A percentile compares a stretch with the other conserved stretches of the same genome.
Conservation (phyloP, 2,113 vertebrate genomes). For the Nycticebus coucang region DNA sequence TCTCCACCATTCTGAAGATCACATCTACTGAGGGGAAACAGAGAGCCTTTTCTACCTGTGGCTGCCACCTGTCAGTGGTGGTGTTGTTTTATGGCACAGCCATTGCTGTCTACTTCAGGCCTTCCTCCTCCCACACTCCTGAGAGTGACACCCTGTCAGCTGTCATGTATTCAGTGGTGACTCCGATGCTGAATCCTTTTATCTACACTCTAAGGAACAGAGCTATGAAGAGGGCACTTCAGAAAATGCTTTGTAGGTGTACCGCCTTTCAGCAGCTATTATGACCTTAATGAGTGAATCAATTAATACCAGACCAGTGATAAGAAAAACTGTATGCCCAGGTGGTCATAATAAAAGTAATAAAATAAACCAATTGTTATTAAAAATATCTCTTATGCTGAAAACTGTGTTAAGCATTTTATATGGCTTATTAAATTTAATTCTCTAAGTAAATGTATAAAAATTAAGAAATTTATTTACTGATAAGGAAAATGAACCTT, state of each 20-base stretch:
- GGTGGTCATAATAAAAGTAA: background rate
- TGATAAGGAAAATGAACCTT: background rate
- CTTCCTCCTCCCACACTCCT: background rate
- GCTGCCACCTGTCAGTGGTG: slow-evolving; percentile 49
- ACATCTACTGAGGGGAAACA: background rate
- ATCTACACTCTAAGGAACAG: slow-evolving; percentile 42
- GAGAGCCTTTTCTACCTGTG: slow-evolving; percentile 60
- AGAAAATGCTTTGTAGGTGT: background rate
- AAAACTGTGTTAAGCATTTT: background rate
- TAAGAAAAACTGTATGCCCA: background rate
- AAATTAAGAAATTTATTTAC: background rate
- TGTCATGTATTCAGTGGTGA: slow-evolving; percentile 29
- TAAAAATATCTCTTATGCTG: background rate
- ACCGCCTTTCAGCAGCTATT: too few relatives aligned
- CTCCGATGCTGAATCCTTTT: slow-evolving; percentile 59
- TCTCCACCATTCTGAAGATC: slow-evolving; percentile 11
- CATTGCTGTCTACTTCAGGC: slow-evolving; percentile 44
- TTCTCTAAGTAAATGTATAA: background rate
- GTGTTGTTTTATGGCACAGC: slow-evolving; percentile 59
- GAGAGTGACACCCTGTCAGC: slow-evolving; percentile 8
- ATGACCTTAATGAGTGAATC: too few relatives aligned
- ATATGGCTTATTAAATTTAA: background rate
- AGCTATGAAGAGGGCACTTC: slow-evolving; percentile 30
- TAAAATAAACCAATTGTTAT: background rate
- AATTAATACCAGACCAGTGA: background rate